These are phyloP conservation scores for Panagrolaimus sp. DNA, from an alignment of 1,140 invertebrate genomes.

Conservation along the genomic window DNA sequence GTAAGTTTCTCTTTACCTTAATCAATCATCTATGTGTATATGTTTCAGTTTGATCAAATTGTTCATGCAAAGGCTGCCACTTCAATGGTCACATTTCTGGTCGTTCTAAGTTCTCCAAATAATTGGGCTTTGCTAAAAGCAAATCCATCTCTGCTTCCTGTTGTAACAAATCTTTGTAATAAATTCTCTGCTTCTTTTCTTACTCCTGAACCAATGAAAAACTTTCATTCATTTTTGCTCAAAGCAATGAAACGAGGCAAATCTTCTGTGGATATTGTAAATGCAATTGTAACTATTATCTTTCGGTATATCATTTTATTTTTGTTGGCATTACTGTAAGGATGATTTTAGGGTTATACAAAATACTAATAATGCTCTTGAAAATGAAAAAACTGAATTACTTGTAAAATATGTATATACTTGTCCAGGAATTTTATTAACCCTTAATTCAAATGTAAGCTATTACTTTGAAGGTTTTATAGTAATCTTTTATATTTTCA, in stretches of 20 bases:
- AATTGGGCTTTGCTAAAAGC: neutral
- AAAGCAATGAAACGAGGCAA: neutral
- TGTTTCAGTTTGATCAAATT: neutral
- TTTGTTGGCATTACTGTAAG: neutral
- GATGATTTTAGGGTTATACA: neutral
- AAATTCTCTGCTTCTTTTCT: neutral
- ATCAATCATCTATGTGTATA: neutral
- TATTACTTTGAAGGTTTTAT: neutral
- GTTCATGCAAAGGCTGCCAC: neutral
- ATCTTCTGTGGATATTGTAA: neutral
- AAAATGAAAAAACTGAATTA: neutral
- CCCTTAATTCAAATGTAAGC: neutral
- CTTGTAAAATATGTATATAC: constrained; percentile 6
- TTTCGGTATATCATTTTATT: neutral
- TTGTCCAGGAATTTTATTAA: neutral
- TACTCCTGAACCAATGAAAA: neutral
- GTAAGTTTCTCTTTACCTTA: neutral
- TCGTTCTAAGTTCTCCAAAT: neutral
- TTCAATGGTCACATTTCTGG: neutral
- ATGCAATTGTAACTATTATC: constrained; percentile 1
- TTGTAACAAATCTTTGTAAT: neutral
- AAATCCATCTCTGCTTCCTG: neutral
- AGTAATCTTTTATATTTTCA: neutral
- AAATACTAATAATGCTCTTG: neutral
- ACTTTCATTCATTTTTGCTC: neutral